These are phyloP conservation scores for Galeopsomyia nigrocyanea DNA, from an alignment of 2,888 invertebrate genomes.

Conservation along the genomic window DNA sequence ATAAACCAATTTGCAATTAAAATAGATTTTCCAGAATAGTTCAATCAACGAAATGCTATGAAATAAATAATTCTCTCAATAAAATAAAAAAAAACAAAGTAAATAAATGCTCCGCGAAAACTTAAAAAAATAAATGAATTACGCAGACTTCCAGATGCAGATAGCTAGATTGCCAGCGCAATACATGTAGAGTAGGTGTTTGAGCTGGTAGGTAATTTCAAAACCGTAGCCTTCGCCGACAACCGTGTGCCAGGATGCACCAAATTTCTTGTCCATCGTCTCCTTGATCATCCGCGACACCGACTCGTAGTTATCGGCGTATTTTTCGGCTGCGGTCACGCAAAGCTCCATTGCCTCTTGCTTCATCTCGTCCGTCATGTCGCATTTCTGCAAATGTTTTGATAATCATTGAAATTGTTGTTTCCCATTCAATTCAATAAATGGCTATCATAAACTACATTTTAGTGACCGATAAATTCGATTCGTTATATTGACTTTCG, in stretches of 20 bases:
- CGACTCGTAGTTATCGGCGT: constrained; percentile 75
- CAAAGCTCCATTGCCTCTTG: constrained; percentile 77
- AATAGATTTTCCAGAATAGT: too few species aligned
- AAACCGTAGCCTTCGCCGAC: constrained; percentile 80
- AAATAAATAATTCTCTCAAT: neutral
- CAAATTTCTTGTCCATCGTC: constrained; percentile 78
- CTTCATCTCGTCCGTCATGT: constrained; percentile 78
- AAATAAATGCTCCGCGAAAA: neutral
- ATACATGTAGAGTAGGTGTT: constrained; percentile 74
- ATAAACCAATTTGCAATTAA: too few species aligned
- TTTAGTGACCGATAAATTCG: too few species aligned
- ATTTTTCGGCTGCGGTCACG: constrained; percentile 78
- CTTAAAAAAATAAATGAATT: constrained; percentile 31
- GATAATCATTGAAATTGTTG: neutral
- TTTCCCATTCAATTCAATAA: too few species aligned
- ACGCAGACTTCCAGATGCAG: constrained; percentile 76
- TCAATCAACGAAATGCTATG: too few species aligned
- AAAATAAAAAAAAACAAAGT: constrained; percentile 2
- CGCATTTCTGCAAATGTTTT: constrained; percentile 69
- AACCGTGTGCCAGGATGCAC: constrained; percentile 78
- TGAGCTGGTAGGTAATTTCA: constrained; percentile 77
- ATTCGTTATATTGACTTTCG: too few species aligned
- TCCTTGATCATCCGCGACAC: constrained; percentile 79
- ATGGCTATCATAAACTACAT: too few species aligned
- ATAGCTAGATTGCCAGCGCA: constrained; percentile 77